These are phyloP conservation scores for Dolichotis patagonum DNA, from an alignment of 2,113 vertebrate genomes.

Conservation along the genomic window DNA sequence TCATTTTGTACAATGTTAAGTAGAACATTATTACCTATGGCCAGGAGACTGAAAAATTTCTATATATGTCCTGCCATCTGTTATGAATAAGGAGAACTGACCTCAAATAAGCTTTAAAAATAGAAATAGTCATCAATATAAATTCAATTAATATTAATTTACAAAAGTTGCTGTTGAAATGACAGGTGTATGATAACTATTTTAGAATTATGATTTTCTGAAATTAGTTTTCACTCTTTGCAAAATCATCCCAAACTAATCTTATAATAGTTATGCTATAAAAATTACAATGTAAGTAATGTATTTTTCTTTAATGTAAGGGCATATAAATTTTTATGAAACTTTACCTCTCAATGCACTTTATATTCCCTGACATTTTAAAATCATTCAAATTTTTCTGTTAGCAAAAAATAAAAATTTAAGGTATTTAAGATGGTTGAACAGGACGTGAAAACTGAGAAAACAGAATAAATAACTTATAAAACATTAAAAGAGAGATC, in stretches of 20 bases:
- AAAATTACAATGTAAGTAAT: neutral
- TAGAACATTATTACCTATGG: neutral
- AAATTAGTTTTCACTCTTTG: constrained; percentile 31
- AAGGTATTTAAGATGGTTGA: neutral
- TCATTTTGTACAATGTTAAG: constrained; percentile 37
- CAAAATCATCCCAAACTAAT: neutral
- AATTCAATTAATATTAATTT: constrained; percentile 17
- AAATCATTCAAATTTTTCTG: neutral
- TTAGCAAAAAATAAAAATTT: constrained; percentile 1
- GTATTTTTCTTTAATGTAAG: neutral
- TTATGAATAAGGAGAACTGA: neutral
- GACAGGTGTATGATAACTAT: neutral
- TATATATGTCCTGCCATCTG: neutral
- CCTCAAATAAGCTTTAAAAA: neutral
- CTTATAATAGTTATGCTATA: neutral
- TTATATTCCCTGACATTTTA: neutral
- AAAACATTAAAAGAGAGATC: neutral
- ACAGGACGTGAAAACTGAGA: neutral
- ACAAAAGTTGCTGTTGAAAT: constrained; percentile 25
- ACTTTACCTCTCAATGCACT: neutral
- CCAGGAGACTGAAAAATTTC: neutral
- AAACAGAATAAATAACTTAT: neutral
- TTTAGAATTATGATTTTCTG: neutral
- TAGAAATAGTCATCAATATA: neutral
- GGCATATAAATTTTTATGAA: neutral